Evolutionary conservation across 2,113 vertebrate species (phyloP).

Genomic region (Podiceps cristatus): DNA sequence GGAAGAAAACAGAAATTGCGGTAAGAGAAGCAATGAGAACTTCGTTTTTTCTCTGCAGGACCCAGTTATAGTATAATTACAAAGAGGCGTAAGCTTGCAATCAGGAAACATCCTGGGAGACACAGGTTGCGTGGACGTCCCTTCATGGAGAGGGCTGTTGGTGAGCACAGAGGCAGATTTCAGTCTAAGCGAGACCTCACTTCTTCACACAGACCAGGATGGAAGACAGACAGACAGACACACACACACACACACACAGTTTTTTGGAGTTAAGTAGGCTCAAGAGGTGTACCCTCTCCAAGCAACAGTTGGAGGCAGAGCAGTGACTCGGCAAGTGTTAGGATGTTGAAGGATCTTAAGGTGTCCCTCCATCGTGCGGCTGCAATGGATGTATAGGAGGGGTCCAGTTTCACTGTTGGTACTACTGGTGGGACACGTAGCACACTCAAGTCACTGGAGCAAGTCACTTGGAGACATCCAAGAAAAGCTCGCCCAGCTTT

Average conservation of each 20-base stretch:
- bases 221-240: too few species aligned
- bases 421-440: accelerated
- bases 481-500: background rate
- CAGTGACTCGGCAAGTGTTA: background rate
- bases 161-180: background rate
- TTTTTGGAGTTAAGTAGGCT: background rate
- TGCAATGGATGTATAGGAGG: background rate
- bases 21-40: background rate
- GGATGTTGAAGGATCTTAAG: background rate
- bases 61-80: background rate
- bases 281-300: background rate
- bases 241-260: too few species aligned
- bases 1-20: background rate
- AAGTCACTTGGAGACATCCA: background rate
- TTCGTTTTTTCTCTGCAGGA: background rate
- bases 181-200: background rate
- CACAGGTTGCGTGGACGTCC: background rate
- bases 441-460: background rate
- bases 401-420: accelerated
- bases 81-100: background rate
- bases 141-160: background rate
- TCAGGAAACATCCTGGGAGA: background rate
- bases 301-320: background rate
- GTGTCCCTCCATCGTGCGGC: accelerated
- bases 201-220: background rate